Base-by-base conservation (phyloP, 2,888 invertebrate genomes). In the Diploptera punctata region DNA sequence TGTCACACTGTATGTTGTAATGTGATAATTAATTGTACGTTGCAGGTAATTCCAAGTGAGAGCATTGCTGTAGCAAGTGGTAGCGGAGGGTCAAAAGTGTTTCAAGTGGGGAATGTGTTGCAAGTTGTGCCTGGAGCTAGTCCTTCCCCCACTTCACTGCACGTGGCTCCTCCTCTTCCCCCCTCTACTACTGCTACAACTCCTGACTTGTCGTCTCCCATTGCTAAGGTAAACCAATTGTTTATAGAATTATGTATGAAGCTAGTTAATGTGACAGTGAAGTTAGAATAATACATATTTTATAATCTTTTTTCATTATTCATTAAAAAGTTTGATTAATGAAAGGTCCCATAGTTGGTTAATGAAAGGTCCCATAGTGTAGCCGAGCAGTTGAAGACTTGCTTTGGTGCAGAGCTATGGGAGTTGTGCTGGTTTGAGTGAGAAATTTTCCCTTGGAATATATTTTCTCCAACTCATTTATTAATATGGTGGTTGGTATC, bases 91-190 rank as follows among this genome's bases (percentile, higher is more conserved):
- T 57, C 68, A 13, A 68, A 72, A 47, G 72, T 74, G 24, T 75
- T 84, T n/a, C 82, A 88, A 84, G 85, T 88, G 43, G 88, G 88
- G 24, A 88, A 88, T 76, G 85, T 88, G 75, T 80, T 88, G 43
- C 87, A 88, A 81, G 87, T 88, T 9, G 85, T 88, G 1, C 88
- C 88, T 2, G 84, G 83, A 19, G 87, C 87, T 67, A 80, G 82
- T 19, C 74, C 73, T 44, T 73, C 49, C 31, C 71, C 67, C 4
- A 67, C 75, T 47, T 68, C 71, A 44, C 65, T 44, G 29, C 65
- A 38, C 9, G 44, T 44, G 16, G 43, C 62, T 13, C 47, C 71
- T 44, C 67, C 68, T 9, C 43, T 44, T 29, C 47, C 33, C 19
- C 18, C 70, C 10, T 16, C 61, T 26, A 16, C 19, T 0, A 16